phyloP scores from a whole-genome alignment of 2,888 invertebrate genomes.

The Lathronympha strigana region DNA sequence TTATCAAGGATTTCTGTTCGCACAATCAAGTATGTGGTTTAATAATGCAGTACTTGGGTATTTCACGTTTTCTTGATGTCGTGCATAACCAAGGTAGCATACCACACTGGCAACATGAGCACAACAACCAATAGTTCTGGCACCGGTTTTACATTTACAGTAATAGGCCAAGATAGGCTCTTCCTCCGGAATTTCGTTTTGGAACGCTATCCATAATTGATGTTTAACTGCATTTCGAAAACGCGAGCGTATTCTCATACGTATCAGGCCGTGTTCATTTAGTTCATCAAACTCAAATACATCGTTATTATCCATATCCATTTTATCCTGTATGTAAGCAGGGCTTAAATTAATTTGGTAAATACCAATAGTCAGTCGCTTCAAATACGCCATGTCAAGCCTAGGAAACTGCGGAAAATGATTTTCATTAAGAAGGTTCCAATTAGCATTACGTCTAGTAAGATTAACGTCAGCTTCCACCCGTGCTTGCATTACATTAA shows the following conservation, averaged over 20 bases:
- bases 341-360: constrained; percentile 7
- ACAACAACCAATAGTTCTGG: constrained; percentile 5
- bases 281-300: constrained; percentile 14
- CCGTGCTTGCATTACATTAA: constrained; percentile 3
- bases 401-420: constrained; percentile 1
- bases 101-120: constrained; percentile 5
- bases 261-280: constrained; percentile 17
- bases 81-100: constrained; percentile 10
- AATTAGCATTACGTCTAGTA: not conserved
- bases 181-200: not conserved
- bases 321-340: constrained; percentile 2
- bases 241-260: constrained; percentile 17
- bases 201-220: constrained; percentile 3
- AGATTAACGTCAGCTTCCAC: constrained; percentile 1
- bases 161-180: constrained; percentile 1
- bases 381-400: constrained; percentile 3
- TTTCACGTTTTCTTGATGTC: constrained; percentile 7
- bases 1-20: constrained; percentile 3
- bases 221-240: constrained; percentile 15
- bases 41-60: constrained; percentile 4
- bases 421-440: constrained; percentile 2
- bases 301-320: constrained; percentile 1
- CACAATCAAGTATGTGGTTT: constrained; percentile 9
- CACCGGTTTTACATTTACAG: not conserved
- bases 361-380: constrained; percentile 11